These are phyloP conservation scores for Tetheella fluctuosa DNA, from an alignment of 2,888 invertebrate genomes.

Conservation along the genomic window DNA sequence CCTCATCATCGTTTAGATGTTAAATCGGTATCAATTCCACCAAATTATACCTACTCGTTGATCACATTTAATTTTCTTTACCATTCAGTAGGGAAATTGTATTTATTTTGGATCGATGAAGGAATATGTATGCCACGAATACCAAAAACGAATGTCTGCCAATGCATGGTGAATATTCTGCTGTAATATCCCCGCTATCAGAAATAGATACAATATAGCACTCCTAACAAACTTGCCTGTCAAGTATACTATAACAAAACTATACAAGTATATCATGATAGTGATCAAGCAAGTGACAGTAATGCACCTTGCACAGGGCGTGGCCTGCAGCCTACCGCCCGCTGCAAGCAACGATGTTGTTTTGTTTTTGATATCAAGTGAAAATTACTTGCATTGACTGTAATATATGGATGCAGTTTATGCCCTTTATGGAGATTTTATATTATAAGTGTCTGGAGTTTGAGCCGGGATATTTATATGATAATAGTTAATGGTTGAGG, in stretches of 20 bases:
- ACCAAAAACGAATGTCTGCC: too few species aligned
- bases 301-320: constrained; percentile 24
- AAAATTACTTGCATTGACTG: background rate
- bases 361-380: constrained; percentile 6
- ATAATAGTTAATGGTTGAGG: background rate
- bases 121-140: too few species aligned
- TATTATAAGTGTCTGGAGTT: background rate
- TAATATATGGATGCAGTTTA: constrained; percentile 5
- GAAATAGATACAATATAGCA: too few species aligned
- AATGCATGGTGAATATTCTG: too few species aligned
- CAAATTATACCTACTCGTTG: constrained; percentile 8
- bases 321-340: constrained; percentile 10
- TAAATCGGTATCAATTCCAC: constrained; percentile 19
- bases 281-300: constrained; percentile 9
- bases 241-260: background rate
- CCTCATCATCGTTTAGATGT: constrained; percentile 21
- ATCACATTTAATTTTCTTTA: background rate
- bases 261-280: background rate
- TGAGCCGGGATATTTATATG: constrained; percentile 6
- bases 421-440: background rate
- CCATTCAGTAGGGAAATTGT: background rate
- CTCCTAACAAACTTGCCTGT: background rate
- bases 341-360: background rate
- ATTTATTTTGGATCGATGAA: too few species aligned
- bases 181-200: too few species aligned